Conservation (phyloP, 2,113 vertebrate species). For the Ptyas mucosa region DNA sequence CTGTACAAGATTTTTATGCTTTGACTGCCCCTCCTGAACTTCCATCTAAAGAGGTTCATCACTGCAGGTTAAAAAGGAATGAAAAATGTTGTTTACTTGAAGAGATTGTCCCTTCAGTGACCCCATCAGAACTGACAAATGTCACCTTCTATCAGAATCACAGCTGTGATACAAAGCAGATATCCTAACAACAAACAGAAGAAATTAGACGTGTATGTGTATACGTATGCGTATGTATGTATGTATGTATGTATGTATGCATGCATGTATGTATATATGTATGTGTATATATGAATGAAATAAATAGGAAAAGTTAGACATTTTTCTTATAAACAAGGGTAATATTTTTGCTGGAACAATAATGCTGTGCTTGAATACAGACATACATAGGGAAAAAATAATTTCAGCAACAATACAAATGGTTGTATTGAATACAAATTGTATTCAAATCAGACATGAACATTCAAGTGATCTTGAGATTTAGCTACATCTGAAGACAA, state of each 20-base stretch:
- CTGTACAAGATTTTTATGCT: not conserved
- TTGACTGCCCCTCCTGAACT: not conserved
- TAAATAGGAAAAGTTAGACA: not conserved
- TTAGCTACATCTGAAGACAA: not conserved
- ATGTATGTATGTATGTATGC: no score
- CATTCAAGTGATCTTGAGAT: not conserved
- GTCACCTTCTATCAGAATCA: slow-evolving; percentile 56
- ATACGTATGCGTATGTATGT: accelerated
- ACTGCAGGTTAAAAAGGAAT: not conserved
- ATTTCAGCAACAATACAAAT: not conserved
- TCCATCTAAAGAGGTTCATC: not conserved
- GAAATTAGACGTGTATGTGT: slow-evolving; percentile 29
- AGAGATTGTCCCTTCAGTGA: slow-evolving; percentile 37
- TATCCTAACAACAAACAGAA: slow-evolving; percentile 46
- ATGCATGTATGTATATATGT: no score
- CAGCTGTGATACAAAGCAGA: slow-evolving; percentile 17
- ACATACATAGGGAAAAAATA: not conserved
- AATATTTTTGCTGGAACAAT: not conserved
- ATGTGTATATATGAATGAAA: not conserved
- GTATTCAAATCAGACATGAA: not conserved
- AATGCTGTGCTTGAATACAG: not conserved
- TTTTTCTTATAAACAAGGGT: not conserved
- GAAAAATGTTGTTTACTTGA: slow-evolving; percentile 30
- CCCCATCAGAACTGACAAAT: slow-evolving; percentile 46
- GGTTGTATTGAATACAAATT: not conserved